Base-by-base conservation (phyloP, 1,140 invertebrate genomes). In the Drosophila murphyi region DNA sequence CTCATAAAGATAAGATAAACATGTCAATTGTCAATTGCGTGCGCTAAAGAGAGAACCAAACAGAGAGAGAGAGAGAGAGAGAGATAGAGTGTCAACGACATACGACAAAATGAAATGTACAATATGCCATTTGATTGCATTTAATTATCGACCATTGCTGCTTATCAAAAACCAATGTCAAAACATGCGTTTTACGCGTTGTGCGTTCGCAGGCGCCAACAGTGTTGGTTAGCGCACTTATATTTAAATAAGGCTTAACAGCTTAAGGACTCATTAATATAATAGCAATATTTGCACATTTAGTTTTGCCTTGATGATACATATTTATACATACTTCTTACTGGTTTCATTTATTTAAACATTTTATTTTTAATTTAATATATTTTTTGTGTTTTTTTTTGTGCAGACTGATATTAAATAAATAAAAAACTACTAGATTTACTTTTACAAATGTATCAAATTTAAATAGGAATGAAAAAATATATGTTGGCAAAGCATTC, bases 1-100 rank as follows among this genome's bases (percentile, higher is more conserved):
- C 68, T 45, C 63, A 82, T 82, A 82, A 89, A 83, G 83, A 89
- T 89, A 90, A 89, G 86, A 89, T 89, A 89, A 90, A 52, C 56
- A 69, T 37, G 59, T 54, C 72, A 74, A 86, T 86, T 85, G 86
- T 76, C 86, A 88, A 83, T 88, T 70, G 67, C 68, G 54, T 64
- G 60, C 55, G 61, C 67, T 64, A 72, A 7, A 10, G 32, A 34
- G 37, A 10, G 2, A 57, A 5, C 35, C 3, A 55, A 55, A 20
- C 29, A 55, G 7, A 57, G 34, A 5, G 32, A 60, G 29, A 47
- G 5, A 48, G 45, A 3, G 37, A 12, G 43, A 52, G 20, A 37
- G 54, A 55, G 47, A 54, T 2, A 43, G 20, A 3, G 28, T 29
- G 35, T 6, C 29, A 65, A 43, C 31, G 52, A 63, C 68, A 67